Conservation (phyloP, 2,797 vertebrate species). For the Garrulus glandarius region DNA sequence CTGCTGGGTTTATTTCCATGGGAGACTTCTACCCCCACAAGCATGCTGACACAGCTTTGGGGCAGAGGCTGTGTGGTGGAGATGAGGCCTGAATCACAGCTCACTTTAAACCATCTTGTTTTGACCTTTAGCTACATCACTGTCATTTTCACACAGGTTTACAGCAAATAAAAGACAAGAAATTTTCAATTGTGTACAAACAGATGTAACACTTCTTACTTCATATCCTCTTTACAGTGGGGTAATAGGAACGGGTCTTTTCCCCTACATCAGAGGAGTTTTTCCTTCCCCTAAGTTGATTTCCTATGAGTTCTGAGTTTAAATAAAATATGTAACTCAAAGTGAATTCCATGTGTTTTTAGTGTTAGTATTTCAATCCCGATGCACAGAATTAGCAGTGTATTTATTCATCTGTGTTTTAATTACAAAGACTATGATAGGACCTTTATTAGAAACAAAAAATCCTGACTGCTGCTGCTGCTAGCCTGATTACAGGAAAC, state of each 20-base stretch:
- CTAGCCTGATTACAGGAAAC: constrained; percentile 4
- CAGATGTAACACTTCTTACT: neutral
- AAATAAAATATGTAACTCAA: neutral
- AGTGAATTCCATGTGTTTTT: fast-evolving
- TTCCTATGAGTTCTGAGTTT: neutral
- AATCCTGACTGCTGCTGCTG: neutral
- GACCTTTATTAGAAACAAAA: neutral
- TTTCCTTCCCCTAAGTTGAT: neutral
- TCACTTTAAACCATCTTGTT: neutral
- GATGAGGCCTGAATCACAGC: neutral
- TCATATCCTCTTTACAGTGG: fast-evolving
- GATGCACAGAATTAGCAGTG: neutral
- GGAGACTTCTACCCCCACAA: neutral
- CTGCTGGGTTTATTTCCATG: neutral
- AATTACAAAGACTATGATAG: neutral
- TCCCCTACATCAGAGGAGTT: neutral
- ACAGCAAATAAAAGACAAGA: neutral
- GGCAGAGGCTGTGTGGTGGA: neutral
- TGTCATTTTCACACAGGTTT: neutral
- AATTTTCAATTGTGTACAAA: neutral
- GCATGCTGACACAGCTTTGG: neutral
- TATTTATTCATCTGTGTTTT: neutral
- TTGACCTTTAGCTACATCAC: neutral
- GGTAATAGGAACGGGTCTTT: neutral
- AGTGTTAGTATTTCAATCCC: neutral